Percentiles rank a stretch among this genome's conserved stretches.
phyloP scores from a whole-genome alignment of 2,113 vertebrate genomes.

The Emydocephalus ijimae region DNA sequence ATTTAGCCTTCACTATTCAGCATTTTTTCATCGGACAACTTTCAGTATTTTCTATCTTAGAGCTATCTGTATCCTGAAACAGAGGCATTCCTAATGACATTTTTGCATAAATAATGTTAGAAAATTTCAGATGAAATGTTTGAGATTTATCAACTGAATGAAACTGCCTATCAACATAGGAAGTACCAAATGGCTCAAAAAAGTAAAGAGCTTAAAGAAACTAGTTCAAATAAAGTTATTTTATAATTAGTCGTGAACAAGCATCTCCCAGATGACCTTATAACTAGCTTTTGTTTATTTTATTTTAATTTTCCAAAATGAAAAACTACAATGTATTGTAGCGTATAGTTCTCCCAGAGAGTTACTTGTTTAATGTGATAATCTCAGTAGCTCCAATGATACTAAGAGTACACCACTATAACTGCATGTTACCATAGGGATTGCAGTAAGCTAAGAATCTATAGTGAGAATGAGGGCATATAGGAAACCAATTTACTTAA shows the following conservation, averaged over 20 bases:
- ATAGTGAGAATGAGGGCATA: background rate
- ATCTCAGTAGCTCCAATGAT: background rate
- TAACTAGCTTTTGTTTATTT: background rate
- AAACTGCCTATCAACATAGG: background rate
- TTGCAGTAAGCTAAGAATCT: background rate
- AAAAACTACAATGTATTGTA: background rate
- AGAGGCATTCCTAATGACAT: background rate
- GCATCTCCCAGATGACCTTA: background rate
- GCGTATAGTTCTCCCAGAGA: background rate
- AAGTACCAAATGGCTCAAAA: background rate
- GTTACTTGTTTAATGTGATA: background rate
- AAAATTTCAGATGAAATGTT: background rate
- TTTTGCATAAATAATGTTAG: background rate
- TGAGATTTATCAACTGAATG: background rate
- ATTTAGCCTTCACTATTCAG: background rate
- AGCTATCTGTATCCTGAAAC: background rate
- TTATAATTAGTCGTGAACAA: background rate
- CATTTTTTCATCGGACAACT: background rate
- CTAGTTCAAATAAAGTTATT: background rate
- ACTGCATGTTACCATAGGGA: background rate
- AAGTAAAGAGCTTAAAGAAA: background rate
- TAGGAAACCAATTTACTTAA: background rate
- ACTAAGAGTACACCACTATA: background rate
- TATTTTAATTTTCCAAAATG: background rate
- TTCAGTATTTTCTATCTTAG: background rate